phyloP scores from a whole-genome alignment of 2,113 vertebrate species.

The Cavia aperea region DNA sequence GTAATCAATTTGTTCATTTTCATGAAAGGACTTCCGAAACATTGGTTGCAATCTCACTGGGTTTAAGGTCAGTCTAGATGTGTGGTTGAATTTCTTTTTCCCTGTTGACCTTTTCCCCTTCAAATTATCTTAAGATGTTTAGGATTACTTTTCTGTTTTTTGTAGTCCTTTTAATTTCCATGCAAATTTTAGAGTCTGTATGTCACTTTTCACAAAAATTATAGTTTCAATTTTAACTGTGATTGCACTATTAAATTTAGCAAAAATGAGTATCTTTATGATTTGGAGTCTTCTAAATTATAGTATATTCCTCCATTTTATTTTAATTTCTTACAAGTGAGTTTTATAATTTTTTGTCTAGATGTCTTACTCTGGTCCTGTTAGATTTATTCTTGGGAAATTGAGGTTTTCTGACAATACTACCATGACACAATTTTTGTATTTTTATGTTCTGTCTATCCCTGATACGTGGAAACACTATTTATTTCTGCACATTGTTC shows the following conservation, averaged over 20 bases:
- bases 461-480: neutral
- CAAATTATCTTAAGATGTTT: neutral
- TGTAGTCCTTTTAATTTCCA: neutral
- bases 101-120: neutral
- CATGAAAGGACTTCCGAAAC: neutral
- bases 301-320: neutral
- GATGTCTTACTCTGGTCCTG: neutral
- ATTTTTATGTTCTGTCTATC: neutral
- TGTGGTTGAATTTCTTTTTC: neutral
- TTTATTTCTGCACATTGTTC: neutral
- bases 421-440: neutral
- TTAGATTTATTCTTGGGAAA: neutral
- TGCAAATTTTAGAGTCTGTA: neutral
- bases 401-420: neutral
- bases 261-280: neutral
- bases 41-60: neutral
- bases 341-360: neutral
- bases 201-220: neutral
- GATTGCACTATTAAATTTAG: neutral
- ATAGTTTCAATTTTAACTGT: neutral
- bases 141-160: neutral
- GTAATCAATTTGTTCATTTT: neutral
- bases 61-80: neutral
- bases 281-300: neutral
- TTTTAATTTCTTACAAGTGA: neutral